Evolutionary conservation across 2,797 vertebrate species (phyloP).

Genomic region (Euphonia xanthogaster): DNA sequence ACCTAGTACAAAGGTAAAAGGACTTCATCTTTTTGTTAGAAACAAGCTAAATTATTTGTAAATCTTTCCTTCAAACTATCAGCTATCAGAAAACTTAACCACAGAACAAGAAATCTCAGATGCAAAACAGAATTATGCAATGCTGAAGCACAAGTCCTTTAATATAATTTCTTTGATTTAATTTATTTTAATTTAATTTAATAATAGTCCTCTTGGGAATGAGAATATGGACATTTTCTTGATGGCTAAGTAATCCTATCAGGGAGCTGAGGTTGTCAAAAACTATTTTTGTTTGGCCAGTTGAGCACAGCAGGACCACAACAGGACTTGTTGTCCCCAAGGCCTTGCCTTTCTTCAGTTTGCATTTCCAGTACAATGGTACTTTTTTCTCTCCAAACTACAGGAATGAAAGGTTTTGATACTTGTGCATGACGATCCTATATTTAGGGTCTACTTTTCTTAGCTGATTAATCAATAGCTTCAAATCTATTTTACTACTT

Average conservation of each 20-base stretch:
- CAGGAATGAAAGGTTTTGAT: background rate
- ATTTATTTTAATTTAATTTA: background rate
- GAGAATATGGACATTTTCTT: background rate
- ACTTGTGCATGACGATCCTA: background rate
- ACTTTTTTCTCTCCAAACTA: background rate
- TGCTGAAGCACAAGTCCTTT: background rate
- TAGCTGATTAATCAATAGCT: background rate
- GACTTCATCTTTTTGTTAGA: background rate
- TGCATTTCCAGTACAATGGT: background rate
- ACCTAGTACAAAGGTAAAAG: background rate
- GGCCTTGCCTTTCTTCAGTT: background rate
- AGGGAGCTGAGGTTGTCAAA: background rate
- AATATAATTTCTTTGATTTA: background rate
- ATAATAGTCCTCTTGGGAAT: background rate
- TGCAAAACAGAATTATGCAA: background rate
- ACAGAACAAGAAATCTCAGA: background rate
- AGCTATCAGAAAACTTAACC: background rate
- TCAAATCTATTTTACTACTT: background rate
- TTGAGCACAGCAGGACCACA: background rate
- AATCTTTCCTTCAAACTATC: background rate
- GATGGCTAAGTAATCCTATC: background rate
- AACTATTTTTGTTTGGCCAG: background rate
- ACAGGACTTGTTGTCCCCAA: background rate
- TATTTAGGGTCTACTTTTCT: background rate
- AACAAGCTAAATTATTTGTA: background rate